Evolutionary conservation across 2,888 invertebrate species (phyloP).

Genomic region (Syrphus vitripennis): DNA sequence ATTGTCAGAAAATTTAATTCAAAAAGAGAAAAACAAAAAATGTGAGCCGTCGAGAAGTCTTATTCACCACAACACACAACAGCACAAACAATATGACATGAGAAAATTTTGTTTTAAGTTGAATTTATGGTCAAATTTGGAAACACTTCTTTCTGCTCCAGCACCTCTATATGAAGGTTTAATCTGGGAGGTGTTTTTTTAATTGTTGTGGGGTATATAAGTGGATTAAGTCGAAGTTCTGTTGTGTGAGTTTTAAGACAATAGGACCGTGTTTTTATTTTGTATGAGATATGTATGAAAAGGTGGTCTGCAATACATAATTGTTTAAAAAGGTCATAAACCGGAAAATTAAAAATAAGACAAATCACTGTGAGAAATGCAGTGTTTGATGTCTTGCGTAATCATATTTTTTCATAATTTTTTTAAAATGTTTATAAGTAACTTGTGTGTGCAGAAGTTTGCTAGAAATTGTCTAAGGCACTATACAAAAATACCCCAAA

Average conservation of each 20-base stretch:
- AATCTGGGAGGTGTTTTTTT: background rate
- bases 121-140: conserved; percentile 53
- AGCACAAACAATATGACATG: conserved; percentile 38
- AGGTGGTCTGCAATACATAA: background rate
- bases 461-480: too few relatives aligned
- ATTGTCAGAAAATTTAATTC: background rate
- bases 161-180: background rate
- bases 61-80: background rate
- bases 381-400: background rate
- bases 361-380: background rate
- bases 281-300: conserved; percentile 5
- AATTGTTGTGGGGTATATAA: conserved; percentile 2
- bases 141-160: too few relatives aligned
- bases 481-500: too few relatives aligned
- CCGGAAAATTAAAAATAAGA: background rate
- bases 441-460: too few relatives aligned
- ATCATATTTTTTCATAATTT: too few relatives aligned
- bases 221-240: background rate
- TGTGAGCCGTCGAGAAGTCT: background rate
- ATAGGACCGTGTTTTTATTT: background rate
- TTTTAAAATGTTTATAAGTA: too few relatives aligned
- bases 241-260: conserved; percentile 20
- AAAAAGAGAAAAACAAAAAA: background rate
- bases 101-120: conserved; percentile 40
- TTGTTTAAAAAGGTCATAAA: background rate